A percentile compares a stretch with the other conserved stretches of the same genome.
Conservation (phyloP, 2,113 vertebrate species). For the Microtus oregoni region DNA sequence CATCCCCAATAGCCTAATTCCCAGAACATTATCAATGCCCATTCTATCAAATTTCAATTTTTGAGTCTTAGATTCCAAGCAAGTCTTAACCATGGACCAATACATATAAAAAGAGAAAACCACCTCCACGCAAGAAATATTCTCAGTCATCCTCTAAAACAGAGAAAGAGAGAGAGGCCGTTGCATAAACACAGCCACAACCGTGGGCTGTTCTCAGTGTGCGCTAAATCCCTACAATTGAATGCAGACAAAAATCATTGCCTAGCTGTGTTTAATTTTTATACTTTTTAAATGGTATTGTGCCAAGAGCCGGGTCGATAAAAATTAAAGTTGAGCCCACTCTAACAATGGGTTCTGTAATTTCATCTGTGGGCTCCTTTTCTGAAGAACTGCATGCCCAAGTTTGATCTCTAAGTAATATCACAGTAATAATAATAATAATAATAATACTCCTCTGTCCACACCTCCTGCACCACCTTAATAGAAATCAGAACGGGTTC, state of each 20-base stretch:
- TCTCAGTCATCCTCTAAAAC: conserved; percentile 47
- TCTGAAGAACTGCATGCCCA: conserved; percentile 45
- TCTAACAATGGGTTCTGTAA: background rate
- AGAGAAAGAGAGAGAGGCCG: background rate
- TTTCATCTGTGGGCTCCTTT: conserved; percentile 15
- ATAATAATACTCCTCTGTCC: background rate
- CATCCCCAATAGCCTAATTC: background rate
- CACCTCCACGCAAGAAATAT: conserved; percentile 13
- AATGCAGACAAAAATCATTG: conserved; percentile 30
- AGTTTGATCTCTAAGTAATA: conserved; percentile 43
- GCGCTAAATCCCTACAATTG: conserved; percentile 12
- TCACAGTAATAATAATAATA: background rate
- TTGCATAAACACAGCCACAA: background rate
- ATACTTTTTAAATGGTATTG: conserved; percentile 56
- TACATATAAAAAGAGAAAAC: conserved; percentile 15
- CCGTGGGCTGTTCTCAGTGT: background rate
- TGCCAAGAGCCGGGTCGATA: conserved; percentile 14
- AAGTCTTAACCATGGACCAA: background rate
- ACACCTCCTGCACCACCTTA: background rate
- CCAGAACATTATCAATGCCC: background rate
- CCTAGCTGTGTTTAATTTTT: conserved; percentile 55
- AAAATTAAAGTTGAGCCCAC: conserved; percentile 23
- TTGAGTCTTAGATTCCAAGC: conserved; percentile 30
- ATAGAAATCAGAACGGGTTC: conserved; percentile 54
- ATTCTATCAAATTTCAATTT: background rate